Percentiles rank a stretch among this genome's conserved stretches.
These are phyloP conservation scores for Leptinotarsa juncta DNA, from an alignment of 2,888 invertebrate species.

Conservation along the genomic window DNA sequence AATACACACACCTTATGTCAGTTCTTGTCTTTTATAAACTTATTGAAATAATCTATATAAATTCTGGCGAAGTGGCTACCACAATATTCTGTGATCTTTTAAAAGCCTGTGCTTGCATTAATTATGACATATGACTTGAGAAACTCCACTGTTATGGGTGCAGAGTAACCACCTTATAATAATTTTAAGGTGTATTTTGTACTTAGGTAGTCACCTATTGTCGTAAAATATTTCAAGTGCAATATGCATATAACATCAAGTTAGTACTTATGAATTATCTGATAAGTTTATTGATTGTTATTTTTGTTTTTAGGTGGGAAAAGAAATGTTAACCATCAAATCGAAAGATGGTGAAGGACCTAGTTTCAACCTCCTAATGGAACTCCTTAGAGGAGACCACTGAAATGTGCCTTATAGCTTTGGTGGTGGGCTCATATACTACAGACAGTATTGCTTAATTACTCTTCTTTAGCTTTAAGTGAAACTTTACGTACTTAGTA, in stretches of 20 bases:
- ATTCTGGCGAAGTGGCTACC: no score
- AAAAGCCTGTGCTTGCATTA: no score
- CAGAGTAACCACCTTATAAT: no score
- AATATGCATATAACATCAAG: neutral
- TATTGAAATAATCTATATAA: no score
- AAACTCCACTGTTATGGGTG: no score
- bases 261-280: neutral
- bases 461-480: slow-evolving; percentile 60
- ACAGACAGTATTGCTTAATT: slow-evolving; percentile 64
- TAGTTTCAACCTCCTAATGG: slow-evolving; percentile 95
- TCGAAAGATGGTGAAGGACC: slow-evolving; percentile 90
- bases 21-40: no score
- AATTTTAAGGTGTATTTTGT: no score
- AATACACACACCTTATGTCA: no score
- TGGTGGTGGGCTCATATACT: slow-evolving; percentile 63
- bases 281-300: neutral
- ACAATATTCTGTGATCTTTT: no score
- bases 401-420: slow-evolving; percentile 66
- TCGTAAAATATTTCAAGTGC: no score
- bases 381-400: slow-evolving; percentile 93
- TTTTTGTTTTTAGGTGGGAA: slow-evolving; percentile 79
- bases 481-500: slow-evolving; percentile 62
- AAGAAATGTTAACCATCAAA: slow-evolving; percentile 90
- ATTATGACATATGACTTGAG: no score
- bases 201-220: no score